phyloP scores from a whole-genome alignment of 2,113 vertebrate species.

The Hyperopisus bebe region DNA sequence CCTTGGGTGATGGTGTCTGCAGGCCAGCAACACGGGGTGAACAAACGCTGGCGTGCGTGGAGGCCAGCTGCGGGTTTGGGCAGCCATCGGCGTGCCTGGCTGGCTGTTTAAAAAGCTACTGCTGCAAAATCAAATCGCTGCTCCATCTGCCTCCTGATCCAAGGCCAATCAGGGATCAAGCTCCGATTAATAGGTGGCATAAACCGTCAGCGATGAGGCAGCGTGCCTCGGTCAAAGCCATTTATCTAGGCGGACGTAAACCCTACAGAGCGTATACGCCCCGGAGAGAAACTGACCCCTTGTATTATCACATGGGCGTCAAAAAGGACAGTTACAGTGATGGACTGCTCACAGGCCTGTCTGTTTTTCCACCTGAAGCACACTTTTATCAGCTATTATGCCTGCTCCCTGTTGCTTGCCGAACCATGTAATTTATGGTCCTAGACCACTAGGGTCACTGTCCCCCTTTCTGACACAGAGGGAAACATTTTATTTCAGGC shows the following conservation, averaged over 20 bases:
- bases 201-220: background rate
- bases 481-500: background rate
- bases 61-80: background rate
- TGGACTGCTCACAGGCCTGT: background rate
- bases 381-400: background rate
- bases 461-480: background rate
- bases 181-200: background rate
- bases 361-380: background rate
- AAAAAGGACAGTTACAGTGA: background rate
- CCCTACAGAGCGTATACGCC: background rate
- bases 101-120: background rate
- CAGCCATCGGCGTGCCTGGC: background rate
- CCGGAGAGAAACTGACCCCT: background rate
- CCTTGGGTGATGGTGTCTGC: background rate
- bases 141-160: background rate
- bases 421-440: conserved; percentile 6
- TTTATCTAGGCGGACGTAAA: background rate
- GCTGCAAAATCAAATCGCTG: background rate
- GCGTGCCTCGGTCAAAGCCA: background rate
- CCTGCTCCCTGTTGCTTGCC: background rate
- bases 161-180: background rate
- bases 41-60: background rate
- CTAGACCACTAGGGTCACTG: background rate
- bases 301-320: background rate
- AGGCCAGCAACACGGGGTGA: background rate